Percentiles rank a stretch among this genome's conserved stretches.
Conservation (phyloP, 2,797 vertebrate genomes). For the Amphiprion clarkii region DNA sequence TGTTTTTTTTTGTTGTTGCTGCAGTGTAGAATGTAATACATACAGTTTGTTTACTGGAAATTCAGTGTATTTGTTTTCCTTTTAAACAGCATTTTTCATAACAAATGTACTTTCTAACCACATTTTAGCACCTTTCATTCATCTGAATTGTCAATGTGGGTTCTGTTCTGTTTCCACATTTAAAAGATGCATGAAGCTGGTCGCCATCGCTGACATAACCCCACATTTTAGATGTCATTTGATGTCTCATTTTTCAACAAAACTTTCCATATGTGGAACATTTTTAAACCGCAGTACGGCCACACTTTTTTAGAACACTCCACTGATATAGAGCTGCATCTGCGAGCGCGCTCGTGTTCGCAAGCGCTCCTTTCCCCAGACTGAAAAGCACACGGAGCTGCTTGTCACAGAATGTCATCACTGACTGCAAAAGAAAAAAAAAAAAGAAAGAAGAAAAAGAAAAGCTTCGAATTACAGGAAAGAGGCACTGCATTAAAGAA, state of each 20-base stretch:
- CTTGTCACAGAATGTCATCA: slow-evolving; percentile 88
- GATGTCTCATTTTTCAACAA: background rate
- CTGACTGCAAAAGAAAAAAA: slow-evolving; percentile 79
- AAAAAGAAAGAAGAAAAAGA: slow-evolving; percentile 71
- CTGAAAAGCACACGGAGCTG: slow-evolving; percentile 65
- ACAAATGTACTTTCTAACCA: background rate
- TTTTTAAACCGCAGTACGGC: slow-evolving; percentile 1
- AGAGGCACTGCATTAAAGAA: slow-evolving; percentile 91
- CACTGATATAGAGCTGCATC: slow-evolving; percentile 2
- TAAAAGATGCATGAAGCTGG: background rate
- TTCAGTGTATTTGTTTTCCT: background rate
- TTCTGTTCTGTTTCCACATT: background rate
- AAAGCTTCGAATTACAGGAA: slow-evolving; percentile 90
- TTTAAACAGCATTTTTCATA: background rate
- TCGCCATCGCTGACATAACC: background rate
- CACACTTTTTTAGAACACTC: slow-evolving; percentile 30
- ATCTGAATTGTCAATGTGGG: slow-evolving; percentile 7
- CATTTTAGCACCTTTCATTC: background rate
- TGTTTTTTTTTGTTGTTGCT: background rate
- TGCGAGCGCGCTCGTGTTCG: slow-evolving; percentile 16
- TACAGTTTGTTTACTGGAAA: too few species aligned
- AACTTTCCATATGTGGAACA: background rate
- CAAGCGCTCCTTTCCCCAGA: slow-evolving; percentile 39
- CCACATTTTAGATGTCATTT: background rate
- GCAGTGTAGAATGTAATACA: background rate